phyloP scores from a whole-genome alignment of 1,140 invertebrate species.

The Drosophila neocordata region DNA sequence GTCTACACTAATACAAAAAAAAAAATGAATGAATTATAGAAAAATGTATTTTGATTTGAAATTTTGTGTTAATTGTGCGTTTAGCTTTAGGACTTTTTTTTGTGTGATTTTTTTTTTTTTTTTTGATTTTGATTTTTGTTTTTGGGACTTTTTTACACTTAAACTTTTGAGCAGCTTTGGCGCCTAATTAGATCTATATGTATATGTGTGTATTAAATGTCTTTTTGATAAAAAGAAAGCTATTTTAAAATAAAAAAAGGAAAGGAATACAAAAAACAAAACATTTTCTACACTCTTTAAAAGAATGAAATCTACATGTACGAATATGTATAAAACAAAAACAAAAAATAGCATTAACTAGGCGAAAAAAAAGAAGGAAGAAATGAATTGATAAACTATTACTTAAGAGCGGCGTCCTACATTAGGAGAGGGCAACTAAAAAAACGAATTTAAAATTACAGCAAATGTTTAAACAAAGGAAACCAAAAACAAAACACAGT shows the following conservation, averaged over 20 bases:
- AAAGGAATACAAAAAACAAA: conserved; percentile 48
- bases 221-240: conserved; percentile 81
- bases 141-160: conserved; percentile 33
- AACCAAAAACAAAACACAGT: conserved; percentile 29
- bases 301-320: conserved; percentile 78
- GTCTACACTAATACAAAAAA: conserved; percentile 24
- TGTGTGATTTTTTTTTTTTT: neutral
- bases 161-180: conserved; percentile 70
- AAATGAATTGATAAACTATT: conserved; percentile 49
- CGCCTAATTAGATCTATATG: conserved; percentile 74
- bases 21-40: neutral
- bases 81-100: neutral
- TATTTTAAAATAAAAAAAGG: conserved; percentile 57
- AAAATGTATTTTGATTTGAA: neutral
- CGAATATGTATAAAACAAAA: conserved; percentile 71
- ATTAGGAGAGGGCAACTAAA: conserved; percentile 73
- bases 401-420: conserved; percentile 67
- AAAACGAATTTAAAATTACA: conserved; percentile 79
- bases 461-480: conserved; percentile 33
- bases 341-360: conserved; percentile 76
- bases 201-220: conserved; percentile 68
- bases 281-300: conserved; percentile 82
- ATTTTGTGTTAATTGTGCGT: conserved; percentile 27
- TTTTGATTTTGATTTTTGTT: neutral
- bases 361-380: conserved; percentile 66